Percentiles rank a stretch among this genome's conserved stretches.
These are phyloP conservation scores for Teleogryllus occipitalis DNA, from an alignment of 1,140 invertebrate species.

Conservation along the genomic window DNA sequence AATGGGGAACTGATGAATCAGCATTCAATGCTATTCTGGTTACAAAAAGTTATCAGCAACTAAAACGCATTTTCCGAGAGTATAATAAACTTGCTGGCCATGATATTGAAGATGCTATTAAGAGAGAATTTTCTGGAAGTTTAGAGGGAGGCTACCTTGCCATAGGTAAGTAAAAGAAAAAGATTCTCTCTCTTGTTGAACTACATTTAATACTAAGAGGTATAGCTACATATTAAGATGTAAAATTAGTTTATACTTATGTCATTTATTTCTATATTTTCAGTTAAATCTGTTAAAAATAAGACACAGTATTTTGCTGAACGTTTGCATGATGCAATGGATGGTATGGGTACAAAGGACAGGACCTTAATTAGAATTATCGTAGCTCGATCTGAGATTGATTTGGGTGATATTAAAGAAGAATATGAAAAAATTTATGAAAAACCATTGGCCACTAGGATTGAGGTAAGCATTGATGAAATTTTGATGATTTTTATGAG, in stretches of 20 bases:
- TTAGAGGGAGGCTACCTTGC: constrained; percentile 76
- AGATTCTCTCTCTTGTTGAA: neutral
- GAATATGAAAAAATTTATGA: constrained; percentile 69
- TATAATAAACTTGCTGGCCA: constrained; percentile 67
- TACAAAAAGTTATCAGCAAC: constrained; percentile 69
- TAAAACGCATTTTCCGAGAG: constrained; percentile 66
- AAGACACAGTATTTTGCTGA: constrained; percentile 84
- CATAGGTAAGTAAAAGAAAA: constrained; percentile 53
- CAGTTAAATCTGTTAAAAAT: constrained; percentile 73
- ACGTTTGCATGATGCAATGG: constrained; percentile 79
- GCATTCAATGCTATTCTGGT: constrained; percentile 75
- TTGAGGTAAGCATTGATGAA: constrained; percentile 51
- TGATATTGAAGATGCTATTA: constrained; percentile 77
- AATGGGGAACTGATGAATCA: constrained; percentile 82
- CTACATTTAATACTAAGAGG: no score
- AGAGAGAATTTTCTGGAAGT: constrained; percentile 79
- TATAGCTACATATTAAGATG: no score
- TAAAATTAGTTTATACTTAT: constrained; percentile 11
- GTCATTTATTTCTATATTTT: constrained; percentile 22
- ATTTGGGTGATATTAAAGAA: constrained; percentile 76
- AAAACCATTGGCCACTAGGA: constrained; percentile 67
- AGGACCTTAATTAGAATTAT: constrained; percentile 77
- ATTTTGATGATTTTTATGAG: neutral
- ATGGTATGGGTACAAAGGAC: constrained; percentile 77
- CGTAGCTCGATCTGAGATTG: constrained; percentile 78